Evolutionary conservation across 2,888 invertebrate genomes (phyloP), one percentile per base, ranked within the genome.

Genomic region (Hirtodrosophila alboralis): DNA sequence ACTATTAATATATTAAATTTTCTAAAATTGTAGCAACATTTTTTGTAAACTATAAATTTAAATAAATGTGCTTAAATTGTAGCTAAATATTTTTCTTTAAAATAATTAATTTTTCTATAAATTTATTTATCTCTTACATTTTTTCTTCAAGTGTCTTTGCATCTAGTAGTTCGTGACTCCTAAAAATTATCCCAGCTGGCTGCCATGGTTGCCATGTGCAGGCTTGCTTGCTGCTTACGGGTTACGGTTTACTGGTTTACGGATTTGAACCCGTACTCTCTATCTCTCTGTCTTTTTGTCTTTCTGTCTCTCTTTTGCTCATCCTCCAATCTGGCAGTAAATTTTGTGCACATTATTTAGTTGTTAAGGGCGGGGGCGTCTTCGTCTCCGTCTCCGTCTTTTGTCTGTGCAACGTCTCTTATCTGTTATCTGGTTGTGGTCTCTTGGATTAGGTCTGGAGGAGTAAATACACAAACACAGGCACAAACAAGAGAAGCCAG

Each of bases 281-380:
- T n/a, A n/a, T n/a, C n/a, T n/a, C n/a, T n/a, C n/a, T n/a, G n/a
- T n/a, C n/a, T n/a, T n/a, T n/a, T n/a, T n/a, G n/a, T n/a, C n/a
- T n/a, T 38, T 23, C 49, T 34, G 21, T 18, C 23, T 38, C 10
- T 27, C 48, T n/a, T n/a, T n/a, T 38, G n/a, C 47, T 1, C 13
- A 9, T 28, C 1, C 10, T 34, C 44, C 48, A 52, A 16, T 36
- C 41, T 27, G 51, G 38, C 79, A 78, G 63, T 78, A 85, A 75
- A 80, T 83, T 83, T 83, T 49, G 48, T 59, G 84, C 79, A 83
- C 86, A 85, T 83, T 80, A 80, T 80, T 85, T 85, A 80, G 84
- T 75, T 80, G 84, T 85, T 83, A 72, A 72, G 75, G 45, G 52
- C 49, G 57, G 33, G 52, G 68, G 41, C 45, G 52, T 14, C 13